phyloP scores from a whole-genome alignment of 2,113 vertebrate genomes.

The Procavia capensis region DNA sequence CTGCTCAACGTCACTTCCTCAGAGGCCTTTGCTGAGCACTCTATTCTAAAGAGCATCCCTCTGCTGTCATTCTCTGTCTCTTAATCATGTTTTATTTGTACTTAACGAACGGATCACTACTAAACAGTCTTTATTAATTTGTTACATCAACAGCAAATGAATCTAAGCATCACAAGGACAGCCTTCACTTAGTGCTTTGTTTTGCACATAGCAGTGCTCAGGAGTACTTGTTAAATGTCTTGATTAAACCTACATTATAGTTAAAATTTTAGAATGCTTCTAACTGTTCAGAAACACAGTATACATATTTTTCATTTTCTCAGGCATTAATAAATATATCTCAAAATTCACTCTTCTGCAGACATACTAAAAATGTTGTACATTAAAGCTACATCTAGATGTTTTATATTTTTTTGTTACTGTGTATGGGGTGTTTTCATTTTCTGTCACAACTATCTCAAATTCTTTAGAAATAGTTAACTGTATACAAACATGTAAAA shows the following conservation, averaged over 20 bases:
- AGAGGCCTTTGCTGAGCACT: background rate
- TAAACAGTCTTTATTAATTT: background rate
- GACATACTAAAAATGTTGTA: background rate
- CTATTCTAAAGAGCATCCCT: background rate
- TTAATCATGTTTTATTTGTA: background rate
- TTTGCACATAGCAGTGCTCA: background rate
- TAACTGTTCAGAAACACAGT: background rate
- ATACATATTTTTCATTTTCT: conserved; percentile 44
- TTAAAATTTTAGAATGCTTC: conserved; percentile 34
- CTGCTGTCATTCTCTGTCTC: background rate
- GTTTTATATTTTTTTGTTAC: conserved; percentile 14
- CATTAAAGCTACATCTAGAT: background rate
- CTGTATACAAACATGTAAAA: background rate
- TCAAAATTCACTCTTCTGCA: background rate
- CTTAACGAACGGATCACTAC: background rate
- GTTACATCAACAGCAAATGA: background rate
- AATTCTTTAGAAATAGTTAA: background rate
- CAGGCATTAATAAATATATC: conserved; percentile 16
- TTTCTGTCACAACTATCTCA: background rate
- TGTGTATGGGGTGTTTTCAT: background rate
- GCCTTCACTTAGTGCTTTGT: background rate
- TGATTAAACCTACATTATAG: conserved; percentile 19
- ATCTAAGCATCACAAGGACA: background rate
- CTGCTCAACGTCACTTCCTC: background rate
- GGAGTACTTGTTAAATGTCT: background rate